Base-by-base conservation (phyloP, 2,113 vertebrate genomes). In the Seriola quinqueradiata region DNA sequence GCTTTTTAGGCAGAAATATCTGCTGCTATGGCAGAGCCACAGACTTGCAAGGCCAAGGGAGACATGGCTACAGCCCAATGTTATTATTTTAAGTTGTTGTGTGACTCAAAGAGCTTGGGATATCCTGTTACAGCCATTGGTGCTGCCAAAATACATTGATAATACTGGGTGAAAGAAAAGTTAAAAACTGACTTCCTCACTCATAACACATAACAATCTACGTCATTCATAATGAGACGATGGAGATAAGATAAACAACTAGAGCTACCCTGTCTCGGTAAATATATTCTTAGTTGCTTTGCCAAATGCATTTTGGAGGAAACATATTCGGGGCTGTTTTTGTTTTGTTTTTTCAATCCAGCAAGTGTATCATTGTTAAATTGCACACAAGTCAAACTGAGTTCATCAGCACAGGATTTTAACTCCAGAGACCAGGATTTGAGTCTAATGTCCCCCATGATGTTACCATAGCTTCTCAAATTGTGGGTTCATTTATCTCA, bases 1-100 rank as follows among this genome's bases (percentile, higher is more conserved):
- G 90, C 87, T 86, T 88, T 89, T 87, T 79, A 80, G 73, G 87
- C 89, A 89, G 81, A 77, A 79, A 79, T 82, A 79, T 71, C 6
- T 85, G 64, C 84, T 64, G 65, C 38, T 55, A 14, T 75, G 48
- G 81, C 86, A 86, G 80, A 55, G 46, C 48, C 19, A 61, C 64
- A 17, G 28, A 52, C 34, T 65, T 8, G 0, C 32, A 66, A 34
- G 21, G 86, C 77, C 87, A 91, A 75, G 64, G 86, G 83, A 50
- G 69, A 69, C 44, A 68, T 89, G 81, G 77, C 77, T 28, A 8
- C 69, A 59, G 70, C 75, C 86, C 90, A 89, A 75, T 78, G 40
- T 84, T 88, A 84, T 89, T 87, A 91, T 84, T 89, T 88, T 75
- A 87, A 89, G 65, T 75, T 83, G 52, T 55, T 80, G 46, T 85